Conservation (phyloP, 2,113 vertebrate species). For the Eubucco bourcierii region DNA sequence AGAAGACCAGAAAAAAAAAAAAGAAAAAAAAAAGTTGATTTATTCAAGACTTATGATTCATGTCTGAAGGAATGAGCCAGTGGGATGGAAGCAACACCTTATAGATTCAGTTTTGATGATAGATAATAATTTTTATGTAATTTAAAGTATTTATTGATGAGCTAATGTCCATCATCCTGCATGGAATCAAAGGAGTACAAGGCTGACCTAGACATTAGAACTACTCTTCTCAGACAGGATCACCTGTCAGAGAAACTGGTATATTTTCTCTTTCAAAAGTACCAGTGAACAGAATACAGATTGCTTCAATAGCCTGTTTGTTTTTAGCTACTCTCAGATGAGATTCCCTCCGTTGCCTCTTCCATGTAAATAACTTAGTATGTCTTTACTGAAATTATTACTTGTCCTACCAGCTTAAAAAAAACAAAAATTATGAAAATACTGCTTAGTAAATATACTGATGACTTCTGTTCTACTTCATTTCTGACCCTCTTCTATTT, state of each 20-base stretch:
- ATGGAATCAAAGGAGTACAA: not conserved
- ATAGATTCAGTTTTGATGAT: not conserved
- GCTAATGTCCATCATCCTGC: not conserved
- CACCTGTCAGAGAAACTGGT: not conserved
- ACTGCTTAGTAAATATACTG: not conserved
- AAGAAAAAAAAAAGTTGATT: not conserved
- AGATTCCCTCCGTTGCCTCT: not conserved
- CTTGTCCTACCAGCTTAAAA: not conserved
- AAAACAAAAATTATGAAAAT: not conserved
- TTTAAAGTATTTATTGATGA: not conserved
- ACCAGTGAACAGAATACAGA: not conserved
- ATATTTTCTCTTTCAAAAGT: not conserved
- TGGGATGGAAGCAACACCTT: not conserved
- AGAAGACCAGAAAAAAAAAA: not conserved
- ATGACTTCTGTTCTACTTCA: not conserved
- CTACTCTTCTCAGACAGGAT: not conserved
- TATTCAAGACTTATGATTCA: not conserved
- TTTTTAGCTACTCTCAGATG: not conserved
- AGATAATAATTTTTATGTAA: not conserved
- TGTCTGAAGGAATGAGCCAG: not conserved
- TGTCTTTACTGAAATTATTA: not conserved
- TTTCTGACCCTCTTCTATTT: not conserved
- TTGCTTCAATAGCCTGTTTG: not conserved
- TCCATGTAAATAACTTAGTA: not conserved
- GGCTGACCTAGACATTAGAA: not conserved